phyloP scores from a whole-genome alignment of 1,140 invertebrate genomes.

The Drosophila ananassae region DNA sequence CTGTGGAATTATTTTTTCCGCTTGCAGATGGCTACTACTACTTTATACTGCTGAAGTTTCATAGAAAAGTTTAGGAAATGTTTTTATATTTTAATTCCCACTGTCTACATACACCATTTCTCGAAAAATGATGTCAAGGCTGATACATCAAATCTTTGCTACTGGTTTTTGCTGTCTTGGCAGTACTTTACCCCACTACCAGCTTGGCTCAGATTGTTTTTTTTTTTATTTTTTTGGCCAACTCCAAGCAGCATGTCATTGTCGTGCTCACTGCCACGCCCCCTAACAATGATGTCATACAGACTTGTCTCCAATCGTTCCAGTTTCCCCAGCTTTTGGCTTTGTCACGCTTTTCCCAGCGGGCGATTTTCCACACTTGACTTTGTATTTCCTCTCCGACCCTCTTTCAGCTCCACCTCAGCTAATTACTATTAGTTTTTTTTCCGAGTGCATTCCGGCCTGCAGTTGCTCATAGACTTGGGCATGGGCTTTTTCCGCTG shows the following conservation, averaged over 20 bases:
- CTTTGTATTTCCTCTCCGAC: conserved; percentile 24
- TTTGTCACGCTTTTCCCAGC: conserved; percentile 62
- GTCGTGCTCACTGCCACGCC: conserved; percentile 24
- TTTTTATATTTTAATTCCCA: too few relatives aligned
- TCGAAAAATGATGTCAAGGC: conserved; percentile 43
- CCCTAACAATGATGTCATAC: conserved; percentile 62
- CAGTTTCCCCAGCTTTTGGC: conserved; percentile 54
- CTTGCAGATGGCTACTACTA: background rate
- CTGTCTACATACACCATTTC: conserved; percentile 3
- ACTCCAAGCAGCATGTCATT: conserved; percentile 36
- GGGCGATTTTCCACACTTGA: conserved; percentile 40
- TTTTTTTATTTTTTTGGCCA: conserved; percentile 12
- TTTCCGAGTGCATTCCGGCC: conserved; percentile 41
- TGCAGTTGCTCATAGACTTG: conserved; percentile 9
- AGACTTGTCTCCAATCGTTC: conserved; percentile 29
- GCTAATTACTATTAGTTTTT: conserved; percentile 32
- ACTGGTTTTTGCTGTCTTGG: conserved; percentile 26
- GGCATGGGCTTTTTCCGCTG: background rate
- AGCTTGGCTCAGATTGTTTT: conserved; percentile 3
- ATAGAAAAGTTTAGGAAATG: too few relatives aligned
- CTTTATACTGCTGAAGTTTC: too few relatives aligned
- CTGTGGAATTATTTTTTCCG: background rate
- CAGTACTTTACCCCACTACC: conserved; percentile 9
- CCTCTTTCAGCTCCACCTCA: conserved; percentile 16
- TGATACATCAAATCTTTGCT: conserved; percentile 20